A percentile compares a stretch with the other conserved stretches of the same genome.
These are phyloP conservation scores for Condylostylus longicornis DNA, from an alignment of 1,140 invertebrate genomes.

Conservation along the genomic window DNA sequence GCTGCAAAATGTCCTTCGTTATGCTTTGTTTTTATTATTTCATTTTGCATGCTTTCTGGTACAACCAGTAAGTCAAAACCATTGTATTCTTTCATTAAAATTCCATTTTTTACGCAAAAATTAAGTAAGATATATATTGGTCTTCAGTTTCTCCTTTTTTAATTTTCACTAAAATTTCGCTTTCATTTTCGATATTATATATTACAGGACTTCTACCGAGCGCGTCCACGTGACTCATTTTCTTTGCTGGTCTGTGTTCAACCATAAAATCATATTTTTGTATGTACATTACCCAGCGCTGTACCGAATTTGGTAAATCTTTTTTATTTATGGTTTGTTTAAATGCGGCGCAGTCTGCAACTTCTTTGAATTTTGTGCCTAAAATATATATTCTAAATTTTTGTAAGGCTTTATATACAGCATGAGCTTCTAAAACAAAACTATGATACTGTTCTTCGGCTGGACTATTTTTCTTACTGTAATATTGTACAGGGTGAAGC, in stretches of 20 bases:
- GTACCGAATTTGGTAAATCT: slow-evolving; percentile 10
- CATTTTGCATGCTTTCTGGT: slow-evolving; percentile 1
- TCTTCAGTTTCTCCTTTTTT: slow-evolving; percentile 1
- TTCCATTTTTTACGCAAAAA: neutral
- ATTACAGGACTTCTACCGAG: slow-evolving; percentile 26
- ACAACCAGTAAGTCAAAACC: slow-evolving; percentile 2
- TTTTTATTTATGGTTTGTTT: slow-evolving; percentile 18
- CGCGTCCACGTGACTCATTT: slow-evolving; percentile 33
- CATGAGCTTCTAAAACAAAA: slow-evolving; percentile 17
- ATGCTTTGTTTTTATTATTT: slow-evolving; percentile 4
- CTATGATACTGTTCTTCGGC: slow-evolving; percentile 15
- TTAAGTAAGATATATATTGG: neutral
- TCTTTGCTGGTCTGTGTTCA: slow-evolving; percentile 23
- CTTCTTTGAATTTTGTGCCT: slow-evolving; percentile 5
- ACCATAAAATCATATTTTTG: slow-evolving; percentile 26
- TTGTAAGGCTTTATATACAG: slow-evolving; percentile 11
- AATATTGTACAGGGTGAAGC: slow-evolving; percentile 19
- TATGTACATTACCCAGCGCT: slow-evolving; percentile 19
- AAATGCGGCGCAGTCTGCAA: slow-evolving; percentile 24
- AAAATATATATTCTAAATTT: slow-evolving; percentile 14
- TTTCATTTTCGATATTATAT: slow-evolving; percentile 5
- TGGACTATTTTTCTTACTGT: slow-evolving; percentile 16
- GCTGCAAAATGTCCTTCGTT: slow-evolving; percentile 4
- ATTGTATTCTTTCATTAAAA: neutral
- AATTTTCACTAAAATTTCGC: slow-evolving; percentile 2